Conservation (phyloP, 2,797 vertebrate species). For the Peromyscus eremicus region DNA sequence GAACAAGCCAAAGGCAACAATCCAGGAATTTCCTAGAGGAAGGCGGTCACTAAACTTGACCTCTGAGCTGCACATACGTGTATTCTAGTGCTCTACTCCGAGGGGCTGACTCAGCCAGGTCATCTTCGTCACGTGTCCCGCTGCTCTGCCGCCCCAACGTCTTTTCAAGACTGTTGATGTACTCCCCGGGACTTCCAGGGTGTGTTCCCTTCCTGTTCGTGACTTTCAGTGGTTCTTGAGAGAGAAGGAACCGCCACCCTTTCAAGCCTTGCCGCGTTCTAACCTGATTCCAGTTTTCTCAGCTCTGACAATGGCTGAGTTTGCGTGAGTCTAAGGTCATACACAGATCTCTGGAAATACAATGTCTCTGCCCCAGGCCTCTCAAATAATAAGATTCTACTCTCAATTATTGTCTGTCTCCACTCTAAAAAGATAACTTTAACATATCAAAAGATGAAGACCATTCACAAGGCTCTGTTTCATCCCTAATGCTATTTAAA, state of each 20-base stretch:
- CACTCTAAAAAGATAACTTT: not conserved
- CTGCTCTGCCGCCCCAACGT: not conserved
- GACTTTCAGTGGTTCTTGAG: constrained; percentile 38
- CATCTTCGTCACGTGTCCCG: no score
- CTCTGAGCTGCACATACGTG: not conserved
- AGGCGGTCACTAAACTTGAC: not conserved
- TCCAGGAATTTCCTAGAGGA: not conserved
- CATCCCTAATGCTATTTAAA: not conserved
- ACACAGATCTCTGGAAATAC: not conserved
- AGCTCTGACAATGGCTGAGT: not conserved
- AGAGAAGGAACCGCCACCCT: constrained; percentile 3
- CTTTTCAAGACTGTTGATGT: not conserved
- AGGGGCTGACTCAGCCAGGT: not conserved
- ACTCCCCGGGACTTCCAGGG: not conserved
- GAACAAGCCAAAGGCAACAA: not conserved
- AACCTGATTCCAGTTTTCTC: constrained; percentile 31
- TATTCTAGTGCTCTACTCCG: not conserved
- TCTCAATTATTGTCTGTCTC: not conserved
- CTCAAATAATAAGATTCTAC: not conserved
- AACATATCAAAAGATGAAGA: not conserved
- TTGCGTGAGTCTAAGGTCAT: not conserved
- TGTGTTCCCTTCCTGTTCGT: not conserved
- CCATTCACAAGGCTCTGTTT: not conserved
- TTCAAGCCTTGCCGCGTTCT: not conserved
- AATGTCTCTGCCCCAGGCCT: not conserved